Evolutionary conservation across 2,113 vertebrate species (phyloP), one percentile per base, ranked within the genome.

Genomic region (Bos taurus): DNA sequence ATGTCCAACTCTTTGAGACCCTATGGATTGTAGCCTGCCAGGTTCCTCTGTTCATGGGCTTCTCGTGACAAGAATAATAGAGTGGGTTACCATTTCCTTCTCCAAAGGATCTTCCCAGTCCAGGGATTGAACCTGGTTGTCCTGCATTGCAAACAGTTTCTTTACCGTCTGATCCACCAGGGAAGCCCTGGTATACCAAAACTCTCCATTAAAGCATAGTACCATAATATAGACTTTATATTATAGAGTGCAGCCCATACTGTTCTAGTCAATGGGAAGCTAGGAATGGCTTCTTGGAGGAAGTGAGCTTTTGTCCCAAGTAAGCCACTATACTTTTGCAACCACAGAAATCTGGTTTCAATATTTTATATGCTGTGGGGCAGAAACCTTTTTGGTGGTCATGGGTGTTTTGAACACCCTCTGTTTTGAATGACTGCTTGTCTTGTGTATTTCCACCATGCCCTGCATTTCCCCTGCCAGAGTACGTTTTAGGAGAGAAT

Each of bases 61-160:
- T 74, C 36, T 74, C 1, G 0, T 74, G 21, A 43, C 71, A 71
- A 36, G n/a, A 71, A 21, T 23, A 36, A 9, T 71, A n/a, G 17
- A 71, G 19, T 36, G 9, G 64, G n/a, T 6, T 71, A 21, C 64
- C 64, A 71, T 36, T 71, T 71, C 9, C 64, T 71, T 23, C 10
- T 71, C 17, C 64, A 21, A 71, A 36, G n/a, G n/a, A 71, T 36
- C n/a, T 71, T 36, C 17, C n/a, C 17, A 71, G 12, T 9, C 9
- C n/a, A 23, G 19, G 17, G 9, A 36, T 23, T 0, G 1, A 71
- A 71, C 17, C 64, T 0, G 0, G 19, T 36, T 71, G 33, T 67
- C 17, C n/a, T 36, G 33, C 17, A 67, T 36, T 67, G 64, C 64
- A 67, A 67, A 67, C n/a, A 71, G n/a, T 71, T 71, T 71, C 64